These are phyloP conservation scores for Malthinus flaveolus DNA, from an alignment of 2,888 invertebrate genomes.

Conservation along the genomic window DNA sequence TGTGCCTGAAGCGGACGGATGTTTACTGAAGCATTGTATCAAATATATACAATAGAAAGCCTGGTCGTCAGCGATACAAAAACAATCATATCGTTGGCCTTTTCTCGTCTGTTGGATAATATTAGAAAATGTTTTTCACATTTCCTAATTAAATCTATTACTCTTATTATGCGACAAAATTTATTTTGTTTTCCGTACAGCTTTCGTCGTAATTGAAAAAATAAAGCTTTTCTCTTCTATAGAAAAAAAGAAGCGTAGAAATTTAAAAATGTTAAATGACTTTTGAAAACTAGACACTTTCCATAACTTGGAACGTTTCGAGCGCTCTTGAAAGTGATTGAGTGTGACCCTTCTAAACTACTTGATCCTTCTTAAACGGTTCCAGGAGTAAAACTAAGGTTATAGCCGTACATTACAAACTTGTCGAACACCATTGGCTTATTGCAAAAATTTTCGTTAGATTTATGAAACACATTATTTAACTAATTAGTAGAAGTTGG, in stretches of 20 bases:
- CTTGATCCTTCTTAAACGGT: constrained; percentile 24
- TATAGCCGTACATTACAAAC: constrained; percentile 19
- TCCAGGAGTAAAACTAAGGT: constrained; percentile 11
- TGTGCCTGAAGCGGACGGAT: constrained; percentile 21
- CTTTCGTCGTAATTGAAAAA: not conserved
- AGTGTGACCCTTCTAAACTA: constrained; percentile 23
- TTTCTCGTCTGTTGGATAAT: constrained; percentile 18
- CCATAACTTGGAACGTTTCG: constrained; percentile 19
- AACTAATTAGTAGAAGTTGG: constrained; percentile 19
- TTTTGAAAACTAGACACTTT: constrained; percentile 22
- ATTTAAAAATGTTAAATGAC: constrained; percentile 20
- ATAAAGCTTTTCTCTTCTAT: not conserved
- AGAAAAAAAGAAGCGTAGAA: not conserved
- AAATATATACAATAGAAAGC: constrained; percentile 17
- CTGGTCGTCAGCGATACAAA: constrained; percentile 18
- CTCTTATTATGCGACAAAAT: constrained; percentile 1
- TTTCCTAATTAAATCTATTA: constrained; percentile 18
- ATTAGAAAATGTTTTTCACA: constrained; percentile 15
- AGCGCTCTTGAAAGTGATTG: constrained; percentile 18
- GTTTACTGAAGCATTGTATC: constrained; percentile 17
- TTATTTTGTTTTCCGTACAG: not conserved
- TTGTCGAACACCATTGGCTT: constrained; percentile 19
- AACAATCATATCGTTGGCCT: constrained; percentile 18
- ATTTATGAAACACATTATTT: constrained; percentile 21
- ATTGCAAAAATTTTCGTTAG: constrained; percentile 18